phyloP scores from a whole-genome alignment of 2,113 vertebrate species.

The Piliocolobus tephrosceles region DNA sequence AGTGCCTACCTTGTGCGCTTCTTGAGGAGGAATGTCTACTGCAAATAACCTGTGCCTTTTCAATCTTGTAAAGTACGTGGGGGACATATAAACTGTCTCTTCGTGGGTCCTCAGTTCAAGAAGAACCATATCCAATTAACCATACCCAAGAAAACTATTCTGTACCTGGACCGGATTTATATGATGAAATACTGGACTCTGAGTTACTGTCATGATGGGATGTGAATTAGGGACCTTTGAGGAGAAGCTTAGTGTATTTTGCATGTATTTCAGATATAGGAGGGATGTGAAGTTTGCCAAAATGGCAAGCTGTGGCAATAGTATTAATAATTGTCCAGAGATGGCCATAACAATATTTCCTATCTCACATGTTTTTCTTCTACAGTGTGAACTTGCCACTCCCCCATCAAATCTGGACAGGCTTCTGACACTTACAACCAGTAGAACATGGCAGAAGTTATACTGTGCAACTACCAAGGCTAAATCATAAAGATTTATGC shows the following conservation, averaged over 20 bases:
- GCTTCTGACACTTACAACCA: background rate
- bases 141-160: background rate
- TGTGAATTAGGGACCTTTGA: background rate
- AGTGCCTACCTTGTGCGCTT: background rate
- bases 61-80: background rate
- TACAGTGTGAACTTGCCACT: background rate
- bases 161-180: background rate
- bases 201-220: background rate
- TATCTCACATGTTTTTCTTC: background rate
- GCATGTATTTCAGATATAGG: background rate
- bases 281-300: background rate
- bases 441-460: background rate
- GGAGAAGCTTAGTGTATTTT: background rate
- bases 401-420: background rate
- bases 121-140: slow-evolving; percentile 6
- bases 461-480: background rate
- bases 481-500: background rate
- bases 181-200: background rate
- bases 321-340: background rate
- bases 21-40: background rate
- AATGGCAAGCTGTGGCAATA: background rate
- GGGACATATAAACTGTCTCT: background rate
- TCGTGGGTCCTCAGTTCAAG: background rate
- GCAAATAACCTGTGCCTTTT: background rate
- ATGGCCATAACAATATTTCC: background rate